Evolutionary conservation across 2,113 vertebrate species (phyloP).

Genomic region (Melanotaenia duboulayi): DNA sequence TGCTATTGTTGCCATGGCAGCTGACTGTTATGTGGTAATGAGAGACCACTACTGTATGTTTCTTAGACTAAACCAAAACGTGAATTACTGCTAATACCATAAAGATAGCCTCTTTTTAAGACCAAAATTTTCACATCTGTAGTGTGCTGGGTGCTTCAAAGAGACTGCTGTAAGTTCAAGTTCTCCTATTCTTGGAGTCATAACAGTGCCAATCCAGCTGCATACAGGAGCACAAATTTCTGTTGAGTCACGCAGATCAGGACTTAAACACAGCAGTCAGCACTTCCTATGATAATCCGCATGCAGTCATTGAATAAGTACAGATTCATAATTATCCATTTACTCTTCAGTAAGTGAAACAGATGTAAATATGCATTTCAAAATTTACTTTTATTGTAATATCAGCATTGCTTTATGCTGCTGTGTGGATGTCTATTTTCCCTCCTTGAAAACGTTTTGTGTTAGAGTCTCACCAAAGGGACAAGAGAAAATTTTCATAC

Average conservation of each 20-base stretch:
- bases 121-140: constrained; percentile 37
- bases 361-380: constrained; percentile 1
- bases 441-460: not conserved
- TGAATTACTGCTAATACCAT: constrained; percentile 65
- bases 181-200: constrained; percentile 34
- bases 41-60: constrained; percentile 52
- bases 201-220: constrained; percentile 20
- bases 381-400: not conserved
- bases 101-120: constrained; percentile 44
- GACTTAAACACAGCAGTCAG: constrained; percentile 15
- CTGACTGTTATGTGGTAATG: constrained; percentile 60
- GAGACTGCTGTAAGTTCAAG: not conserved
- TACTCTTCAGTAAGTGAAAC: not conserved
- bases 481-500: not conserved
- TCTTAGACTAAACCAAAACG: constrained; percentile 73
- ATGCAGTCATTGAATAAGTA: not conserved
- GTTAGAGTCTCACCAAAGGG: not conserved
- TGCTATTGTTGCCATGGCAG: constrained; percentile 50
- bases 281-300: not conserved
- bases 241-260: constrained; percentile 9
- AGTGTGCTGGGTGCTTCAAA: constrained; percentile 45
- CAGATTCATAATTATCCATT: not conserved
- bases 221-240: constrained; percentile 30
- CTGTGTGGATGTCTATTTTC: not conserved
- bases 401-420: not conserved